These are phyloP conservation scores for Drosophila athabasca DNA, from an alignment of 1,140 invertebrate genomes.

Conservation along the genomic window DNA sequence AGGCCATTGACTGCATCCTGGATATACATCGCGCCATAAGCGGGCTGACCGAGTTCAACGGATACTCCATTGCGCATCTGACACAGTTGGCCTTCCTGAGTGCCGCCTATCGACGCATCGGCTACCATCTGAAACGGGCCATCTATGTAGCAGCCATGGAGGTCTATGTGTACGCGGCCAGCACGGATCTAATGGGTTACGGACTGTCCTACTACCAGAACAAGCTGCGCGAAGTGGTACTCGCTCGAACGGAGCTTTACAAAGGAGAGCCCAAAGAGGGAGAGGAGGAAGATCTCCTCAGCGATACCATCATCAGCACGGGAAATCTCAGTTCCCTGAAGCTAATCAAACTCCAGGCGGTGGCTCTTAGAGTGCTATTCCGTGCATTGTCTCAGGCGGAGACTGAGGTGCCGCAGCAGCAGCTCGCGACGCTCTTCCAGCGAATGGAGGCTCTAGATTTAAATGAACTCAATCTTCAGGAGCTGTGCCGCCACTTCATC, in stretches of 20 bases:
- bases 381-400: neutral
- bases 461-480: slow-evolving; percentile 26
- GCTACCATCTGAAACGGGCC: slow-evolving; percentile 65
- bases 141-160: slow-evolving; percentile 80
- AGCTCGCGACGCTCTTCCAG: slow-evolving; percentile 31
- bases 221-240: slow-evolving; percentile 74
- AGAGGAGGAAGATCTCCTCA: slow-evolving; percentile 36
- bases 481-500: slow-evolving; percentile 38
- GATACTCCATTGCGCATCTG: slow-evolving; percentile 75
- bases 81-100: slow-evolving; percentile 74
- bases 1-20: slow-evolving; percentile 84
- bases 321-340: slow-evolving; percentile 57
- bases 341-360: slow-evolving; percentile 71
- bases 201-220: slow-evolving; percentile 78
- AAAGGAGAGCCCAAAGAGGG: neutral
- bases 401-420: slow-evolving; percentile 6
- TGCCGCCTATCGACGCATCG: slow-evolving; percentile 70
- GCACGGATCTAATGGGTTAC: slow-evolving; percentile 76
- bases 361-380: slow-evolving; percentile 57
- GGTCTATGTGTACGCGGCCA: slow-evolving; percentile 80
- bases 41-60: slow-evolving; percentile 79
- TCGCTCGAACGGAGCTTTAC: slow-evolving; percentile 42
- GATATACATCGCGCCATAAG: slow-evolving; percentile 84
- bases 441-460: slow-evolving; percentile 38
- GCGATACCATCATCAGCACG: slow-evolving; percentile 57